Percentiles rank a stretch among this genome's conserved stretches.
These are phyloP conservation scores for Phoebastria nigripes DNA, from an alignment of 2,797 vertebrate genomes.

Conservation along the genomic window DNA sequence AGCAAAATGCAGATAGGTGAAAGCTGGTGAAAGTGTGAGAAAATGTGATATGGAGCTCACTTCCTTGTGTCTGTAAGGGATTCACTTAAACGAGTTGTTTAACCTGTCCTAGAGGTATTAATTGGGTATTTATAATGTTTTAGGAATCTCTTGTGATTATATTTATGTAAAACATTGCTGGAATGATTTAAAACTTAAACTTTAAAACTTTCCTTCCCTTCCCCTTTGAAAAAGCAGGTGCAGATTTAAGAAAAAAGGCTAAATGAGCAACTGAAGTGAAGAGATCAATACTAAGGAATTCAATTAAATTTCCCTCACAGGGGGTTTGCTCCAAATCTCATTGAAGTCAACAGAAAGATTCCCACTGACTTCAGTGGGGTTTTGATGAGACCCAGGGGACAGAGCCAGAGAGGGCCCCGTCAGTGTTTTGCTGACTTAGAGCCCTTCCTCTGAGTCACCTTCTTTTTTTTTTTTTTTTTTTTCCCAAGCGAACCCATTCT, in stretches of 20 bases:
- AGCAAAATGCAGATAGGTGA: not conserved
- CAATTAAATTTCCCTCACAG: conserved; percentile 39
- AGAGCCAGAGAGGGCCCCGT: not conserved
- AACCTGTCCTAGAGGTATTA: not conserved
- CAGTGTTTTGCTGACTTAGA: conserved; percentile 12
- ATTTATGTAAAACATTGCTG: not conserved
- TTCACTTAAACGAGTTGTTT: not conserved
- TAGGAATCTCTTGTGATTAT: not conserved
- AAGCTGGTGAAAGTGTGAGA: not conserved
- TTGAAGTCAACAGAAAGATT: conserved; percentile 41
- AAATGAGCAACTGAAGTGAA: conserved; percentile 24
- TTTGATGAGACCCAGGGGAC: conserved; percentile 18
- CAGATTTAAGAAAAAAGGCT: conserved; percentile 6
- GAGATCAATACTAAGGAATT: conserved; percentile 42
- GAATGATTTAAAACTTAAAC: not conserved
- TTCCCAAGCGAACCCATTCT: not conserved
- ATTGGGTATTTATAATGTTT: not conserved
- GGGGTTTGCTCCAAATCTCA: conserved; percentile 20
- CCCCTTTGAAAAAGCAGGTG: not conserved
- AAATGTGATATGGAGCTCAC: not conserved
- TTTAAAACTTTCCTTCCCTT: not conserved
- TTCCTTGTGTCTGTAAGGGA: not conserved
- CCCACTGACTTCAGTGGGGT: not conserved
- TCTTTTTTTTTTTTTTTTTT: not conserved
- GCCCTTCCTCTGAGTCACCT: not conserved